Evolutionary conservation across 2,113 vertebrate species (phyloP).

Genomic region (Lathamus discolor): DNA sequence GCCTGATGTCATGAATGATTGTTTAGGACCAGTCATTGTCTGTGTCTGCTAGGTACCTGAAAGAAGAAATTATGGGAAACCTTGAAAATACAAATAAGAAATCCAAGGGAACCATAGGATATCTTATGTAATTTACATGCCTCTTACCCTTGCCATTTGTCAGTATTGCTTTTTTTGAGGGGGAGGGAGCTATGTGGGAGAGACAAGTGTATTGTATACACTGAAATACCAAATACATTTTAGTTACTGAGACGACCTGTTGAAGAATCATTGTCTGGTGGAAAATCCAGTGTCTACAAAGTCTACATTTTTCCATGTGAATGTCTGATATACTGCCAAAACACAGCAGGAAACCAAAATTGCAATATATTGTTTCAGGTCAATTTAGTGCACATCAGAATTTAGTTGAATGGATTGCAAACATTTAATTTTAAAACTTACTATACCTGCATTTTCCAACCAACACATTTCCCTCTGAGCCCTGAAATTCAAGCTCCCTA

Average conservation of each 20-base stretch:
- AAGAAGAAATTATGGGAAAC: background rate
- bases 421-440: constrained; percentile 4
- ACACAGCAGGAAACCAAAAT: background rate
- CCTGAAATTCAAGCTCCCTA: background rate
- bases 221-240: background rate
- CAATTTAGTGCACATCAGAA: background rate
- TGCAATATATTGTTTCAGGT: background rate
- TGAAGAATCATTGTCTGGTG: background rate
- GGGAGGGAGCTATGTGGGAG: accelerated
- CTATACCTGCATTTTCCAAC: background rate
- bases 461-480: background rate
- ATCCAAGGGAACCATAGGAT: background rate
- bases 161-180: background rate
- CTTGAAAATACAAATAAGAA: background rate
- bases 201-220: background rate
- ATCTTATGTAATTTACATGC: background rate
- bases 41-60: background rate
- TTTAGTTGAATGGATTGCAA: background rate
- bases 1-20: background rate
- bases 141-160: background rate
- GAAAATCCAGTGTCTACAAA: background rate
- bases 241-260: background rate
- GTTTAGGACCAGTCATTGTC: background rate
- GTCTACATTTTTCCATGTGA: background rate
- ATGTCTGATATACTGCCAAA: constrained; percentile 3